phyloP scores from a whole-genome alignment of 2,113 vertebrate species.

The Geococcyx californianus region DNA sequence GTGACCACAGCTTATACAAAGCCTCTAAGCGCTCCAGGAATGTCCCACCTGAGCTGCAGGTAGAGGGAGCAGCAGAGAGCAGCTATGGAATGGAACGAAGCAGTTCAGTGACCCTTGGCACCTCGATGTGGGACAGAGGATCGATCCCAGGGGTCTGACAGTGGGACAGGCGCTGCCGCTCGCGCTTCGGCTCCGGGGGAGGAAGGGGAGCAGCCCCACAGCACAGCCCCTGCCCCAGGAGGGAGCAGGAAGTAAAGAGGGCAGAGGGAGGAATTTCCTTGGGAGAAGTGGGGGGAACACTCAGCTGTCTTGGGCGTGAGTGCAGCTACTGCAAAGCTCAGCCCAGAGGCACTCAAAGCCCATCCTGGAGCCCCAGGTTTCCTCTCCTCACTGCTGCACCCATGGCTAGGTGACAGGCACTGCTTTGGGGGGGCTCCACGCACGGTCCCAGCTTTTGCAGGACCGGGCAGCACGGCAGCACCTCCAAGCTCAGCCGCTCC shows the following conservation, averaged over 20 bases:
- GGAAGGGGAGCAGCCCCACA: background rate
- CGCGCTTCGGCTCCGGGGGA: background rate
- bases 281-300: background rate
- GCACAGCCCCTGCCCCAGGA: background rate
- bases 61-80: background rate
- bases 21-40: background rate
- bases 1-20: background rate
- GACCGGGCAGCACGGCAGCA: background rate
- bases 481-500: background rate
- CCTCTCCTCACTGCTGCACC: background rate
- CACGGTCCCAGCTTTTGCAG: background rate
- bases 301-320: background rate
- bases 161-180: background rate
- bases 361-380: background rate
- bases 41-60: background rate
- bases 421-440: too few species aligned
- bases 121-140: background rate
- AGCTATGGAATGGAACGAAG: background rate
- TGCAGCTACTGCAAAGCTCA: background rate
- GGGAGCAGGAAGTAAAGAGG: background rate
- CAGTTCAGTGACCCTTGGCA: background rate
- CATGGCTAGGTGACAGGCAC: rapidly evolving
- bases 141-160: background rate
- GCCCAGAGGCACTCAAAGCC: background rate
- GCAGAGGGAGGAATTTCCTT: background rate